These are phyloP conservation scores for Onychostruthus taczanowskii DNA, from an alignment of 2,113 vertebrate species.

Conservation along the genomic window DNA sequence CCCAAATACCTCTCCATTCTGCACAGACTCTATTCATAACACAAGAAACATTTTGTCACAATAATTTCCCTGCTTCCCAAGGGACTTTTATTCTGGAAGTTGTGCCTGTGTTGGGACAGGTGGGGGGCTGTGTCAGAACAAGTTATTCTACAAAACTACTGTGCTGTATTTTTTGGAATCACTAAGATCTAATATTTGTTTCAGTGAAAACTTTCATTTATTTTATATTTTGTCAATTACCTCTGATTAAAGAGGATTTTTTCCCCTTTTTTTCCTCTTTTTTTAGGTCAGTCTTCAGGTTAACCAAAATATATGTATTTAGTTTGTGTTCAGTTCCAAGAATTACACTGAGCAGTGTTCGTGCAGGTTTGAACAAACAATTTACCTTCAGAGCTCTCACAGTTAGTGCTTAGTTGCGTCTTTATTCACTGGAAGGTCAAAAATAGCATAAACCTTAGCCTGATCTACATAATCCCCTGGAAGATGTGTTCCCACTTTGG, in stretches of 20 bases:
- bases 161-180: neutral
- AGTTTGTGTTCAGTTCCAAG: neutral
- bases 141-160: neutral
- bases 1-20: neutral
- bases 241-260: neutral
- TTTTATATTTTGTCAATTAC: neutral
- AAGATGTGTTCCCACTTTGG: neutral
- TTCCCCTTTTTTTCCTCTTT: accelerated
- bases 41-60: neutral
- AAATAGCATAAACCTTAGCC: constrained; percentile 25
- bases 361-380: neutral
- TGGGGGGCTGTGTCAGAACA: neutral
- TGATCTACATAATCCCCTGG: neutral
- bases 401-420: neutral
- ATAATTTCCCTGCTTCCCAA: neutral
- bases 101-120: neutral
- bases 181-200: neutral
- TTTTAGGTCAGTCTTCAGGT: neutral
- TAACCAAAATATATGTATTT: neutral
- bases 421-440: neutral
- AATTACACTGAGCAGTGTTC: neutral
- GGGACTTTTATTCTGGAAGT: neutral
- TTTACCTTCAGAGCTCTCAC: neutral
- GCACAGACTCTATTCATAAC: neutral
- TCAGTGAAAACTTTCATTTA: neutral